phyloP scores from a whole-genome alignment of 2,113 vertebrate genomes.

The Pogonocichla stellata region DNA sequence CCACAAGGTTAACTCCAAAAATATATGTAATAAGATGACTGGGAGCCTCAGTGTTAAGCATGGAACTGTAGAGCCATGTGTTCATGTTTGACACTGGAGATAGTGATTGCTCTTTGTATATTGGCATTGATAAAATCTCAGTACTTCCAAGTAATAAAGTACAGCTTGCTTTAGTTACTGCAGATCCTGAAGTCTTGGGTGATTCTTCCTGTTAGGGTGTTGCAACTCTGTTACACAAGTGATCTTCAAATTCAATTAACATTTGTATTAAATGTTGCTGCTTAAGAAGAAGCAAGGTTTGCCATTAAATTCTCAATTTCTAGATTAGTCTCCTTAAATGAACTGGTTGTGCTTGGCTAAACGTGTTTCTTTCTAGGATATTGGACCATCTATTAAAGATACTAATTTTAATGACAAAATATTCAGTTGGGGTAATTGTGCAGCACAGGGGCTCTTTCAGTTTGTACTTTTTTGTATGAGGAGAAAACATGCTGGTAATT shows the following conservation, averaged over 20 bases:
- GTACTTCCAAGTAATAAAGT: background rate
- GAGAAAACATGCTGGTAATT: background rate
- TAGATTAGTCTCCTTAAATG: background rate
- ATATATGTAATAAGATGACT: background rate
- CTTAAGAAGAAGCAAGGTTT: background rate
- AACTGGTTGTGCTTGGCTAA: background rate
- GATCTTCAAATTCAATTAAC: background rate
- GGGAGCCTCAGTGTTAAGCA: rapidly evolving
- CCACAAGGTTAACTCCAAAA: background rate
- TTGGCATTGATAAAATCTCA: background rate
- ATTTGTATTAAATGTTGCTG: background rate
- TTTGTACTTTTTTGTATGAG: background rate
- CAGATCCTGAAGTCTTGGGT: background rate
- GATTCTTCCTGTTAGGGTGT: background rate
- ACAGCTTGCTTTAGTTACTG: background rate
- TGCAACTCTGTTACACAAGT: background rate
- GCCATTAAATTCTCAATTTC: background rate
- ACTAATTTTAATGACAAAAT: background rate
- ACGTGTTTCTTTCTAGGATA: background rate
- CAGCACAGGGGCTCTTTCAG: background rate
- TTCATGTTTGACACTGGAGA: background rate
- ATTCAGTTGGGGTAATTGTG: background rate
- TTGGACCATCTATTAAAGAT: background rate
- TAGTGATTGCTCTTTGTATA: background rate
- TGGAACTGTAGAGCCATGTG: background rate